Evolutionary conservation across 2,113 vertebrate species (phyloP).

Genomic region (Daubentonia madagascariensis): DNA sequence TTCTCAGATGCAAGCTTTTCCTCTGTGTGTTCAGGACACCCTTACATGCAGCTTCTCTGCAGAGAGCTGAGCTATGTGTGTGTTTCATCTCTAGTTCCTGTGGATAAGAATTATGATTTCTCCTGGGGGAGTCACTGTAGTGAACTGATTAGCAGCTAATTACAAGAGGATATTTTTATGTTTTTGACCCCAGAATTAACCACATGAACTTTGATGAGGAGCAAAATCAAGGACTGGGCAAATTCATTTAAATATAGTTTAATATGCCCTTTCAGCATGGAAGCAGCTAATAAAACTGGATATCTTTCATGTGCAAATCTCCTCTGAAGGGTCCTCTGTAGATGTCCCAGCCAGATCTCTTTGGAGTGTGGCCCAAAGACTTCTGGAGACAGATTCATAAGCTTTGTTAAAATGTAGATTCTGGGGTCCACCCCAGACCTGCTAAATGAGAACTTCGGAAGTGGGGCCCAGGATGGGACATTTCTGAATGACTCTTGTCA

Average conservation of each 20-base stretch:
- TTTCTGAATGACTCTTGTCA: background rate
- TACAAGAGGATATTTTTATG: background rate
- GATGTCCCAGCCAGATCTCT: background rate
- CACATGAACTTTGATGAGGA: slow-evolving; percentile 7
- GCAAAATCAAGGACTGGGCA: background rate
- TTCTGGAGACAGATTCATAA: background rate
- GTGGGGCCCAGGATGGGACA: background rate
- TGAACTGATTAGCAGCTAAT: slow-evolving; percentile 34
- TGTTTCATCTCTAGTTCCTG: background rate
- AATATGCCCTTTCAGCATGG: background rate
- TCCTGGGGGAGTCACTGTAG: background rate
- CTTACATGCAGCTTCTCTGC: background rate
- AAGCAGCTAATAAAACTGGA: background rate
- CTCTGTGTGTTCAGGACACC: background rate
- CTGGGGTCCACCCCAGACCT: background rate
- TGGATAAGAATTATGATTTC: slow-evolving; percentile 1
- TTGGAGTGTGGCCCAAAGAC: background rate
- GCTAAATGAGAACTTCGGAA: background rate
- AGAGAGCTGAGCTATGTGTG: background rate
- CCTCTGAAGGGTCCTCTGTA: background rate
- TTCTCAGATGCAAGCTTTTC: background rate
- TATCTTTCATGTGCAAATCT: background rate
- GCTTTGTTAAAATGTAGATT: background rate
- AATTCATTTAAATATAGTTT: background rate
- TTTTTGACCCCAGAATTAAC: slow-evolving; percentile 44